A percentile compares a stretch with the other conserved stretches of the same genome.
Evolutionary conservation across 2,797 vertebrate species (phyloP).

Genomic region (Xiphophorus birchmanni): DNA sequence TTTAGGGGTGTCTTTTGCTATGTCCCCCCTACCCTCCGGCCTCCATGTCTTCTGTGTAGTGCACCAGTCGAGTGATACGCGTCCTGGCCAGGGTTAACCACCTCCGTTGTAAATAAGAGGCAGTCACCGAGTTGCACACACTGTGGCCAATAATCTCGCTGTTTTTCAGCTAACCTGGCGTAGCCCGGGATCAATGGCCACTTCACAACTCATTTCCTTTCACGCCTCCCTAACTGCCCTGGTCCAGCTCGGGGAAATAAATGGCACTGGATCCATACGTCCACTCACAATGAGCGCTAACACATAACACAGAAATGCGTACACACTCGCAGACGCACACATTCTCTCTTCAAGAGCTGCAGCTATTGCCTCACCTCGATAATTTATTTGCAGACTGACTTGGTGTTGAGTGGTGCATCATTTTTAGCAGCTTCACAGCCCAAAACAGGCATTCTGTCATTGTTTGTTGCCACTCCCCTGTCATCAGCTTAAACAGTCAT

Average conservation of each 20-base stretch:
- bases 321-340: constrained; percentile 36
- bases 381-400: constrained; percentile 73
- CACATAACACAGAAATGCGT: constrained; percentile 36
- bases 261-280: constrained; percentile 81
- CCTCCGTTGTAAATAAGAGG: constrained; percentile 72
- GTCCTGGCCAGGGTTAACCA: constrained; percentile 65
- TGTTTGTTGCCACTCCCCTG: constrained; percentile 79
- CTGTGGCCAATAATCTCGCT: constrained; percentile 61
- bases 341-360: constrained; percentile 47
- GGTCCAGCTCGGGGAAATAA: constrained; percentile 79
- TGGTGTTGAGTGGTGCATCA: constrained; percentile 58
- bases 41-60: constrained; percentile 7
- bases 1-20: not conserved
- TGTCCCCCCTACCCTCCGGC: not conserved
- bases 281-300: constrained; percentile 57
- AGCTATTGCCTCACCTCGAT: constrained; percentile 70
- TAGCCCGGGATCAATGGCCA: constrained; percentile 83
- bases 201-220: constrained; percentile 89
- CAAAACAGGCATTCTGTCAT: constrained; percentile 78
- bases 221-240: constrained; percentile 83
- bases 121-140: constrained; percentile 60
- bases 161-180: constrained; percentile 56
- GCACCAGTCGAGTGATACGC: constrained; percentile 62
- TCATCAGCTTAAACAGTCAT: constrained; percentile 70
- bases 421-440: constrained; percentile 65